A percentile compares a stretch with the other conserved stretches of the same genome.
Evolutionary conservation across 2,113 vertebrate species (phyloP).

Genomic region (Tichodroma muraria): DNA sequence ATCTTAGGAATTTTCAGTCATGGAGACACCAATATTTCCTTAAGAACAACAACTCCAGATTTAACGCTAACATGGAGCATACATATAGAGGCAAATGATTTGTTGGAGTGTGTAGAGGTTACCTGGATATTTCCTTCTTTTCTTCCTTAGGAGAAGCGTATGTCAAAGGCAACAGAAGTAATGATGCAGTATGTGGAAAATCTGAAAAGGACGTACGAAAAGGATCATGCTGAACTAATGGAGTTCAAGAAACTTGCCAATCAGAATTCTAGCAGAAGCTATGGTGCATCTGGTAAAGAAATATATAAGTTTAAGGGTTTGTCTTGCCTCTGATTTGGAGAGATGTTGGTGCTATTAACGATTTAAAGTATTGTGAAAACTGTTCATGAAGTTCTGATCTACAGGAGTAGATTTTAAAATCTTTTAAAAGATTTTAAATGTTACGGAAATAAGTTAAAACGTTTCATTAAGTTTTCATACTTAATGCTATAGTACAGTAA

Average conservation of each 20-base stretch:
- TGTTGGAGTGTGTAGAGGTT: neutral
- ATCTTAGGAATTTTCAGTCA: neutral
- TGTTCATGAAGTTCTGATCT: neutral
- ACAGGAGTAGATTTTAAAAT: neutral
- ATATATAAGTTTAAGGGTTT: neutral
- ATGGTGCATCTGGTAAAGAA: conserved; percentile 82
- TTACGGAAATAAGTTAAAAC: neutral
- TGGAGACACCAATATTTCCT: neutral
- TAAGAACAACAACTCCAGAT: neutral
- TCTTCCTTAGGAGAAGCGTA: conserved; percentile 87
- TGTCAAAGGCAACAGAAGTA: conserved; percentile 97
- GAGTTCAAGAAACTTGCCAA: conserved; percentile 98
- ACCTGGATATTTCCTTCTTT: neutral
- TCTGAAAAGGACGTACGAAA: conserved; percentile 95
- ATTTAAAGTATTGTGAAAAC: neutral
- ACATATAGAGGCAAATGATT: neutral
- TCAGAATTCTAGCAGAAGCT: conserved; percentile 93
- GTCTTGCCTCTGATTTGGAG: neutral
- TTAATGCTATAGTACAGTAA: neutral
- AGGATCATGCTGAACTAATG: conserved; percentile 93
- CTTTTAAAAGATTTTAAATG: no score
- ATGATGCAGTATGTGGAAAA: conserved; percentile 99
- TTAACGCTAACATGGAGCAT: neutral
- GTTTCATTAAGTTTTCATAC: neutral
- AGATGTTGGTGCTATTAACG: neutral